Evolutionary conservation across 2,888 invertebrate species (phyloP).

Genomic region (Agrenia bidenticulata): DNA sequence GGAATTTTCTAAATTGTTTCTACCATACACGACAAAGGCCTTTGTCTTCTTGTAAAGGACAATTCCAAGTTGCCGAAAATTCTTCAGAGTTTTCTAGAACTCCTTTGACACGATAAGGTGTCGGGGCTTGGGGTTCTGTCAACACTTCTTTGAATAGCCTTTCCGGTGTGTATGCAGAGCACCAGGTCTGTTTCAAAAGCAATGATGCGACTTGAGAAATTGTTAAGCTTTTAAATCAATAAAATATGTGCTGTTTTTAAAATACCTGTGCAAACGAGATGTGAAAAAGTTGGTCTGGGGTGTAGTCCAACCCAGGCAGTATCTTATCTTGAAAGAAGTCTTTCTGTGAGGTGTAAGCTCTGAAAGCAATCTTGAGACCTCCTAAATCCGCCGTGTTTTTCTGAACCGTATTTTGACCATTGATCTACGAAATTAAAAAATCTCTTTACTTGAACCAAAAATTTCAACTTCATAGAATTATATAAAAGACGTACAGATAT

Average conservation of each 20-base stretch:
- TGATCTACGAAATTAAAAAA: constrained; percentile 20
- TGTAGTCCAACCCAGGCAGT: constrained; percentile 28
- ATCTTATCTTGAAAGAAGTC: constrained; percentile 13
- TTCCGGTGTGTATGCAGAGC: constrained; percentile 20
- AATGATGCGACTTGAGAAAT: too few species aligned
- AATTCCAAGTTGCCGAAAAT: constrained; percentile 38
- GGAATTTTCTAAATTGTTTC: background rate
- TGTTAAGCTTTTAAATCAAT: too few species aligned
- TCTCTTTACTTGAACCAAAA: too few species aligned
- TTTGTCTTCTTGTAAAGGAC: constrained; percentile 16
- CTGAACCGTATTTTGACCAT: constrained; percentile 19
- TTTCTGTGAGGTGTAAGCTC: constrained; percentile 14
- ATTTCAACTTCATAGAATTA: too few species aligned
- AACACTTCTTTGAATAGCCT: constrained; percentile 9
- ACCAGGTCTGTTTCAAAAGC: constrained; percentile 24
- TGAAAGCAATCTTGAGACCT: constrained; percentile 24
- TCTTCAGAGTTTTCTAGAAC: constrained; percentile 34
- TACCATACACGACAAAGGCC: constrained; percentile 27
- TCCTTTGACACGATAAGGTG: constrained; percentile 28
- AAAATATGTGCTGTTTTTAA: background rate
- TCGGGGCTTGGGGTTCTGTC: constrained; percentile 9
- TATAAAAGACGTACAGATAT: too few species aligned
- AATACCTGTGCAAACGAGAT: constrained; percentile 35
- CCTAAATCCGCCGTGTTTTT: constrained; percentile 26
- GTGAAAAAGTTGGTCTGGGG: constrained; percentile 37